Base-by-base conservation (phyloP, 1,140 invertebrate species). In the Trypoxylus dichotomus region DNA sequence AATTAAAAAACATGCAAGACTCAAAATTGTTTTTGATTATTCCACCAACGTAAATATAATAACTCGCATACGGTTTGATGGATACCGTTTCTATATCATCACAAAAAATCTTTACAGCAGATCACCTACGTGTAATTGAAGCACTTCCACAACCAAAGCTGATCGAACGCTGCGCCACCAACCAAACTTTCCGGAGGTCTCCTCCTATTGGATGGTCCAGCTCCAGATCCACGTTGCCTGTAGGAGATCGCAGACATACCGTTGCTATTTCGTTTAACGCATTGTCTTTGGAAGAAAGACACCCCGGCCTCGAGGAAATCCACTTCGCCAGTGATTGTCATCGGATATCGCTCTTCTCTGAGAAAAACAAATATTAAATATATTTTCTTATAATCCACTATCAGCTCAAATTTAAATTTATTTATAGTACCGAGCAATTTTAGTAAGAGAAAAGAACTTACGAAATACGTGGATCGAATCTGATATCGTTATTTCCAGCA, bases 141-240 rank as follows among this genome's bases (percentile, higher is more conserved):
- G 78, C 91, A 91, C 77, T 89, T 89, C 90, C 91, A 91, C 81
- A 91, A 87, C 91, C 91, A 91, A 0, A 91, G 85, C 42, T 89
- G 85, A 78, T 91, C 90, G 68, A 90, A 86, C 1, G 86, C 84
- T 1, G 87, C 87, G 1, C 87, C 89, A 10, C 86, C 89, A 63
- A 87, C 88, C 74, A 87, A 85, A 78, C 85, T 85, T 78, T 85
- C 85, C 7, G 84, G 83, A 83, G 87, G 58, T 83, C 87, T 72
- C 27, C 82, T 79, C 3, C 86, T 83, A 0, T 86, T 83, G 8
- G 83, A 84, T 1, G 86, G 86, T 6, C 86, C 83, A 2, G 87
- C 86, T 0, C 87, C 86, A 1, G 87, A 82, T 71, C 83, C 87
- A 13, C 87, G 81, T 79, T 89, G 88, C 13, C 88, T 82, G 79